Base-by-base conservation (phyloP, 1,140 invertebrate species). In the Eurosta solidaginis region DNA sequence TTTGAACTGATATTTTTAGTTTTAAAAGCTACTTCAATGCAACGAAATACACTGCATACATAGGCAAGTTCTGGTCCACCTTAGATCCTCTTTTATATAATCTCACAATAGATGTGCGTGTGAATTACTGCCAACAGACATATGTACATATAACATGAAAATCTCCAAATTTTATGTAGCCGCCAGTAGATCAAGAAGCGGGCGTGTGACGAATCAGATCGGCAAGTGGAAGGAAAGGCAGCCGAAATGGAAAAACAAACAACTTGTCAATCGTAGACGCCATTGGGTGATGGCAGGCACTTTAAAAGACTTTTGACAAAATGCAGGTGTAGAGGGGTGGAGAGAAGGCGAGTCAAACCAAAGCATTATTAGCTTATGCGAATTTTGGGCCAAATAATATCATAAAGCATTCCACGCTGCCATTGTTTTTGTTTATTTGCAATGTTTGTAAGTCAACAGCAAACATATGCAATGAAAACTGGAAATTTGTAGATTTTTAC, bases 351-450 rank as follows among this genome's bases (percentile, higher is more conserved):
- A n/a, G n/a, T n/a, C n/a, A n/a, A n/a, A n/a, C n/a, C n/a, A n/a
- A n/a, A n/a, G n/a, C n/a, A n/a, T n/a, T n/a, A 68, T 68, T 68
- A 68, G 20, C 40, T 36, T 36, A 68, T 33, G 33, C 59, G 40
- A 68, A 10, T 42, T 68, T 27, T 68, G 59, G 36, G 59, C 59
- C 59, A 68, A 68, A 68, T 20, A 63, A n/a, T n/a, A n/a, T n/a
- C n/a, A n/a, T n/a, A n/a, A n/a, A n/a, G n/a, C n/a, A n/a, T n/a
- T n/a, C n/a, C n/a, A n/a, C n/a, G n/a, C n/a, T n/a, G n/a, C n/a
- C n/a, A n/a, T n/a, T n/a, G n/a, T n/a, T n/a, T 68, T 68, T 68
- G 59, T 68, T 68, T 68, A 68, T 68, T 7, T 36, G 36, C 40
- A 33, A 9, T 22, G 59, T 10, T 33, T 17, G 20, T 5, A 9